Evolutionary conservation across 2,797 vertebrate species (phyloP).

Genomic region (Anableps anableps): DNA sequence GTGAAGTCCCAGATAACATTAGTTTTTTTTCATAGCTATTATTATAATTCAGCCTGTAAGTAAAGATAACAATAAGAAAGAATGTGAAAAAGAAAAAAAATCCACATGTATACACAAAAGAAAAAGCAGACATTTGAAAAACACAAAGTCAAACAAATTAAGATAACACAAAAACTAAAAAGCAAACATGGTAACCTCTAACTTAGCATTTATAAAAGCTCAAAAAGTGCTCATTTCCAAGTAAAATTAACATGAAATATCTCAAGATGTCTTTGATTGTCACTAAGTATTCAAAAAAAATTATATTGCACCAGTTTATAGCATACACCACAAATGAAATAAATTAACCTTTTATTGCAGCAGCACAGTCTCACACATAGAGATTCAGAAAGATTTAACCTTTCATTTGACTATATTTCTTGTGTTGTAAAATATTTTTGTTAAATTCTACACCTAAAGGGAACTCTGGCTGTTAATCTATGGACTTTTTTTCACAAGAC

Average conservation of each 20-base stretch:
- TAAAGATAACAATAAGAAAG: not conserved
- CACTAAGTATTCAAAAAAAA: not conserved
- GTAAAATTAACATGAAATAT: not conserved
- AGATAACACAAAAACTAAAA: not conserved
- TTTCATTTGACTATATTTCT: not conserved
- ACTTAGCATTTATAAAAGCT: not conserved
- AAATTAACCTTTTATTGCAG: not conserved
- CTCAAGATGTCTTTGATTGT: not conserved
- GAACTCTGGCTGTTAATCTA: not conserved
- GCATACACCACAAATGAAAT: not conserved
- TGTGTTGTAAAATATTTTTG: not conserved
- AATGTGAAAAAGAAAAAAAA: not conserved
- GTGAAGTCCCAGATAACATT: conserved; percentile 9
- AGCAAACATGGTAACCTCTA: not conserved
- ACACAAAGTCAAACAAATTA: not conserved
- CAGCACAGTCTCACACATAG: not conserved
- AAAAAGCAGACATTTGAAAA: not conserved
- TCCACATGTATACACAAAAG: not conserved
- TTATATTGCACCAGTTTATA: not conserved
- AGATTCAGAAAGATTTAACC: not conserved
- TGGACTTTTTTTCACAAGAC: not conserved
- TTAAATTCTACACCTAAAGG: not conserved
- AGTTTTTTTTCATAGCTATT: conserved; percentile 7
- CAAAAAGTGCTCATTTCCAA: not conserved
- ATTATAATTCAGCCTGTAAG: not conserved